Conservation (phyloP, 2,888 invertebrate genomes). For the Enchytraeus crypticus region DNA sequence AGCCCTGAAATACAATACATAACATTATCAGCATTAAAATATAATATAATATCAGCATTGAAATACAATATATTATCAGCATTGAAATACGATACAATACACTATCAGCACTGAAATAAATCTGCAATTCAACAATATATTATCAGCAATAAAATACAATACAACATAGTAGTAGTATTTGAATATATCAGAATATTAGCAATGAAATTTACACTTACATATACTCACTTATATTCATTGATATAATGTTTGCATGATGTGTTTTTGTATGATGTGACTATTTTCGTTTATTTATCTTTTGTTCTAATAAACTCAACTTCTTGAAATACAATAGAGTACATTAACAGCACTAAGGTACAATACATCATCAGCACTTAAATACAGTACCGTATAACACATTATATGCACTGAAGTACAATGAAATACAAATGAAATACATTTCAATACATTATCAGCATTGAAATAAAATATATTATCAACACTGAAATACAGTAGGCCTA, state of each 20-base stretch:
- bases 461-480: too few species aligned
- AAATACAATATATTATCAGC: constrained; percentile 5
- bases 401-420: constrained; percentile 35
- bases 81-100: constrained; percentile 25
- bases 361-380: constrained; percentile 36
- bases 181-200: too few species aligned
- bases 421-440: too few species aligned
- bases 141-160: constrained; percentile 36
- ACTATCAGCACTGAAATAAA: neutral
- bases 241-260: too few species aligned
- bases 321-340: too few species aligned
- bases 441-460: neutral
- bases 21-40: neutral
- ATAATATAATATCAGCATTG: constrained; percentile 40
- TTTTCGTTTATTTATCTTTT: too few species aligned
- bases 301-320: too few species aligned
- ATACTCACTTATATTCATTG: too few species aligned
- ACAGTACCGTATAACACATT: constrained; percentile 29
- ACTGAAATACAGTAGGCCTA: too few species aligned
- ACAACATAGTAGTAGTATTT: constrained; percentile 38
- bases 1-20: constrained; percentile 32
- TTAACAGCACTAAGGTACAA: constrained; percentile 34
- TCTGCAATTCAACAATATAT: constrained; percentile 41
- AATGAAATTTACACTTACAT: too few species aligned
- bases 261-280: too few species aligned